Evolutionary conservation across 2,113 vertebrate genomes (phyloP), one percentile per base, ranked within the genome.

Genomic region (Pachypanchax playfairii): DNA sequence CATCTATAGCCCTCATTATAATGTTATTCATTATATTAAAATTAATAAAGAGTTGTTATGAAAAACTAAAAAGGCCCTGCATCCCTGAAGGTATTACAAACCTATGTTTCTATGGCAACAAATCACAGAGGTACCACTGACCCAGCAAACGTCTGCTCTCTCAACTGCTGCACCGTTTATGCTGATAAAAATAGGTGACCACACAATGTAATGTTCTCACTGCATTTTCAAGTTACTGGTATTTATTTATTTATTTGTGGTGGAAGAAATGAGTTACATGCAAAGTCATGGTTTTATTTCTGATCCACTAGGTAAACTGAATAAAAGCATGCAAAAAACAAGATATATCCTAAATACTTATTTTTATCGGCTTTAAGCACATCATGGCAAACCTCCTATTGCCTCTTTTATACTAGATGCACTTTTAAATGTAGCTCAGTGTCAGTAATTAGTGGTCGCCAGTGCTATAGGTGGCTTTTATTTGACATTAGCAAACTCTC

Each of bases 31-130:
- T n/a, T n/a, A n/a, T n/a, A n/a, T n/a, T n/a, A n/a, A n/a, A n/a
- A n/a, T n/a, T n/a, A 52, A 26, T 24, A 15, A 6, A 15, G 20
- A 35, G 21, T 47, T 28, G 22, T 17, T n/a, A 21, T 59, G 1
- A 42, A 39, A 26, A n/a, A 18, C 47, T 36, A 9, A 55, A 62
- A 60, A 42, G 51, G 25, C 26, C 7, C 58, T 18, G 41, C 22
- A 35, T 41, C 44, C 51, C 14, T 25, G 6, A 51, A 29, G 39
- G 42, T 13, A 44, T 33, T 26, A 43, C 63, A 49, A 46, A 55
- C 20, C 56, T 51, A 48, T 52, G 70, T 79, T 80, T 73, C 73
- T 61, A 77, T 77, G 56, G 73, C 33, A 67, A 79, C 76, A 60
- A 42, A 59, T 60, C 35, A 9, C 42, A 65, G 42, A 42, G 70